A percentile compares a stretch with the other conserved stretches of the same genome.
phyloP scores from a whole-genome alignment of 2,797 vertebrate genomes.

The Typhlichthys eigenmanni region DNA sequence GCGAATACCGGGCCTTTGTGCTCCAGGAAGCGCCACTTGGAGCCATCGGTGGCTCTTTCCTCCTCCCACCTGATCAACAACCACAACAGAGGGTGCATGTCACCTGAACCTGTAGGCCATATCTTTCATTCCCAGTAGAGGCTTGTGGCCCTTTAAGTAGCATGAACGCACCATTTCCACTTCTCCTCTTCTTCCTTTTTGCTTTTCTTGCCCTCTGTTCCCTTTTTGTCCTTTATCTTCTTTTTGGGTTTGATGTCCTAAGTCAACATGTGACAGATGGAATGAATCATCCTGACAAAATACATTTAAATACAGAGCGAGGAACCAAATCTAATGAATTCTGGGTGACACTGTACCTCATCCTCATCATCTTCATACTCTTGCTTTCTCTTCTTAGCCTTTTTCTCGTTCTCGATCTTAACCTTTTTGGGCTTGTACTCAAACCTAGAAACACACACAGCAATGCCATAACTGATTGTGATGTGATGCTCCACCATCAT shows the following conservation, averaged over 20 bases:
- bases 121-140: conserved; percentile 16
- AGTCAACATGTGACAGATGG: conserved; percentile 16
- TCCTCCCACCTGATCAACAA: conserved; percentile 89
- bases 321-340: not conserved
- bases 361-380: conserved; percentile 88
- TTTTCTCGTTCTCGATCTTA: conserved; percentile 91
- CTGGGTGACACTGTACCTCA: conserved; percentile 55
- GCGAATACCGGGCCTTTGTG: conserved; percentile 96
- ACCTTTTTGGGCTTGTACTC: conserved; percentile 90
- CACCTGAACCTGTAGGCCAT: no score
- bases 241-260: conserved; percentile 90
- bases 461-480: not conserved
- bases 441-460: conserved; percentile 65
- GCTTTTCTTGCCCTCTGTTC: conserved; percentile 82
- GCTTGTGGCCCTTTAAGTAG: not conserved
- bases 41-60: conserved; percentile 91
- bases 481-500: not conserved
- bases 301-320: not conserved
- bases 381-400: conserved; percentile 91
- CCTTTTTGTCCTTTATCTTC: conserved; percentile 88
- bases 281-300: conserved; percentile 9
- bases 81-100: conserved; percentile 21
- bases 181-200: conserved; percentile 96
- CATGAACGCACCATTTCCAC: conserved; percentile 88
- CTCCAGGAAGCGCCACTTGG: conserved; percentile 96